These are phyloP conservation scores for Macaca nemestrina DNA, from an alignment of 2,113 vertebrate genomes.

Conservation along the genomic window DNA sequence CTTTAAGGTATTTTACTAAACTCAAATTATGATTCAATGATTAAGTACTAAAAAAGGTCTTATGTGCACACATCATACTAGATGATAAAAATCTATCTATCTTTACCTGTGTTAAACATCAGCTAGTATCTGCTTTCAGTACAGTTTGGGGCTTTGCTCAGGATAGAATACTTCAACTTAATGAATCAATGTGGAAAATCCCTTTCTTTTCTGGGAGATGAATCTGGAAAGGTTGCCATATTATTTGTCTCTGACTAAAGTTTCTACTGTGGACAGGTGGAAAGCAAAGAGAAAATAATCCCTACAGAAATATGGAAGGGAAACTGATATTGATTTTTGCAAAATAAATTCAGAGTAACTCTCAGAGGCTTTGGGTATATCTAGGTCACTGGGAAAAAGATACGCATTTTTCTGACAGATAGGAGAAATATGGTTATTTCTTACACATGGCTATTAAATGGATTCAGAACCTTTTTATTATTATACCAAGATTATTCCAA, in stretches of 20 bases:
- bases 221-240: slow-evolving; percentile 65
- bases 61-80: not conserved
- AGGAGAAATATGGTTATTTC: slow-evolving; percentile 57
- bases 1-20: not conserved
- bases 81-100: not conserved
- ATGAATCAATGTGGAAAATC: slow-evolving; percentile 46
- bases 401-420: slow-evolving; percentile 62
- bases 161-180: slow-evolving; percentile 44
- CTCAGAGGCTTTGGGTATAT: slow-evolving; percentile 56
- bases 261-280: slow-evolving; percentile 50
- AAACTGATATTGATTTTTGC: slow-evolving; percentile 70
- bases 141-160: not conserved
- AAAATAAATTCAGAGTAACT: slow-evolving; percentile 72
- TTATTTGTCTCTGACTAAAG: slow-evolving; percentile 67
- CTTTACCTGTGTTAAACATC: slow-evolving; percentile 46
- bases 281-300: slow-evolving; percentile 63
- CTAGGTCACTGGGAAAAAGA: slow-evolving; percentile 66
- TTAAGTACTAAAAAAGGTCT: not conserved
- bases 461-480: slow-evolving; percentile 47
- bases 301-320: slow-evolving; percentile 47
- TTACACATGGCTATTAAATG: slow-evolving; percentile 47
- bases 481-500: slow-evolving; percentile 48
- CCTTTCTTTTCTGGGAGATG: slow-evolving; percentile 47
- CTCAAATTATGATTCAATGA: slow-evolving; percentile 21
- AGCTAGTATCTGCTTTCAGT: not conserved